Evolutionary conservation across 2,113 vertebrate genomes (phyloP).

Genomic region (Laterallus jamaicensis): DNA sequence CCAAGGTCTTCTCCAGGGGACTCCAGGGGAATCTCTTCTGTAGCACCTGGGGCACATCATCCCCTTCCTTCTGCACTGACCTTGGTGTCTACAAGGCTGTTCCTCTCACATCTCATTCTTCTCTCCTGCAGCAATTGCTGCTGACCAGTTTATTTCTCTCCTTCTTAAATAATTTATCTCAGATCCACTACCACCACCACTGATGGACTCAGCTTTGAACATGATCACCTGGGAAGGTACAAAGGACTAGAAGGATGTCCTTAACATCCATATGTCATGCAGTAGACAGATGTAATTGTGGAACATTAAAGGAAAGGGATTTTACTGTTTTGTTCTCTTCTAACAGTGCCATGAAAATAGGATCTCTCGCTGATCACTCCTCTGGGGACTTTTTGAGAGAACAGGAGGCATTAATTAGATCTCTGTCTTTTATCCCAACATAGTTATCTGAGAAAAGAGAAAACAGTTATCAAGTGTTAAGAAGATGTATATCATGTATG

Average conservation of each 20-base stretch:
- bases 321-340: not conserved
- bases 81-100: no score
- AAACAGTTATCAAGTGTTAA: accelerated
- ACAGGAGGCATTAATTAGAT: not conserved
- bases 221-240: not conserved
- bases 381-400: not conserved
- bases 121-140: no score
- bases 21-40: no score
- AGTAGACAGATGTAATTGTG: not conserved
- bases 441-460: not conserved
- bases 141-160: no score
- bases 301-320: not conserved
- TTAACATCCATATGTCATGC: not conserved
- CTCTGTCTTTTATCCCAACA: not conserved
- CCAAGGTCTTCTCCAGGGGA: no score
- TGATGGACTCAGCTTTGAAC: no score
- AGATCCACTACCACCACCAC: no score
- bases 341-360: not conserved
- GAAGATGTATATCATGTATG: not conserved
- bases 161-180: no score
- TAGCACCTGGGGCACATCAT: no score
- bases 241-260: not conserved
- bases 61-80: no score
- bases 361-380: not conserved
- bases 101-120: no score